These are phyloP conservation scores for Alsophila aescularia DNA, from an alignment of 2,888 invertebrate genomes.

Conservation along the genomic window DNA sequence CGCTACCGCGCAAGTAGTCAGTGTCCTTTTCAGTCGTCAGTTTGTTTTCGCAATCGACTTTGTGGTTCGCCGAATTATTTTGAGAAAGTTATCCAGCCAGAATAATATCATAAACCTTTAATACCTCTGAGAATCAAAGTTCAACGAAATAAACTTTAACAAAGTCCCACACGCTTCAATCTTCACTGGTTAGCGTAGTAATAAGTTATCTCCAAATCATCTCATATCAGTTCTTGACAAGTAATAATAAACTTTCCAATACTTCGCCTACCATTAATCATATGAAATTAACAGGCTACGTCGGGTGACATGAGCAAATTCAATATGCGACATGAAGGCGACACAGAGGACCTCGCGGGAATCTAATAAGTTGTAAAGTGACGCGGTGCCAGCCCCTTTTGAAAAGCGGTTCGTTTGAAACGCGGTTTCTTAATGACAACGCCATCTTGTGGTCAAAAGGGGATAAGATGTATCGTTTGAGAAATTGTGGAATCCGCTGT, in stretches of 20 bases:
- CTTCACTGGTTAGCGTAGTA: neutral
- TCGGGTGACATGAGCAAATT: constrained; percentile 31
- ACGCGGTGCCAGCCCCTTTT: constrained; percentile 17
- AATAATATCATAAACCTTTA: no score
- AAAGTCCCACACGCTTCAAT: neutral
- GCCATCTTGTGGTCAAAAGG: constrained; percentile 36
- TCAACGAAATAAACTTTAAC: neutral
- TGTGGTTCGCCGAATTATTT: no score
- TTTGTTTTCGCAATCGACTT: no score
- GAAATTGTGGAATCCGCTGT: constrained; percentile 3
- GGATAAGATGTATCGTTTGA: constrained; percentile 21
- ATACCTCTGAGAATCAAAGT: no score
- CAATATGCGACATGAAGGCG: constrained; percentile 29
- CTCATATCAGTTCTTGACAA: constrained; percentile 5
- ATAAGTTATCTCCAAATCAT: constrained; percentile 5
- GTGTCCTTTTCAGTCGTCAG: no score
- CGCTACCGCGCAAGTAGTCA: no score
- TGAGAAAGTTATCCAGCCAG: no score
- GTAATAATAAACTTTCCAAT: constrained; percentile 22
- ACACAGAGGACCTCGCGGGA: constrained; percentile 9
- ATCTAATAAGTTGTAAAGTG: constrained; percentile 38
- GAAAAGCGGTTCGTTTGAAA: constrained; percentile 24
- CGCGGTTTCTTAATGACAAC: constrained; percentile 26
- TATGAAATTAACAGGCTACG: constrained; percentile 31
- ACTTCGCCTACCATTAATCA: constrained; percentile 28